Percentiles rank a stretch among this genome's conserved stretches.
phyloP scores from a whole-genome alignment of 2,113 vertebrate genomes.

The Phalacrocorax brasilianus region DNA sequence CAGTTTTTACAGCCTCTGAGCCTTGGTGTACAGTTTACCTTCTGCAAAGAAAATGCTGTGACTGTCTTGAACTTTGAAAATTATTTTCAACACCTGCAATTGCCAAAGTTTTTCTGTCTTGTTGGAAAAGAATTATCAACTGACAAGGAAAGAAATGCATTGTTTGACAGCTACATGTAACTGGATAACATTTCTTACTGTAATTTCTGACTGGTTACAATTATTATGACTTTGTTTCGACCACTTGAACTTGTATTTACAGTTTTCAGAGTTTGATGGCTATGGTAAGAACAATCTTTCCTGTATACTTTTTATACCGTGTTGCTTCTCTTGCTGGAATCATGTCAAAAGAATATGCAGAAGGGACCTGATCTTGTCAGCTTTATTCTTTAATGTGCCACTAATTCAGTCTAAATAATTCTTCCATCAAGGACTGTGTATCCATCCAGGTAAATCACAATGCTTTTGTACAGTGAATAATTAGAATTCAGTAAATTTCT shows the following conservation, averaged over 20 bases:
- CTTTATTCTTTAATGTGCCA: constrained; percentile 79
- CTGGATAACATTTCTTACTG: constrained; percentile 91
- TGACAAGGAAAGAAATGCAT: constrained; percentile 76
- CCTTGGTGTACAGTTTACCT: constrained; percentile 83
- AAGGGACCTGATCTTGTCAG: constrained; percentile 69
- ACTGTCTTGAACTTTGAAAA: constrained; percentile 67
- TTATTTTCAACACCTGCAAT: constrained; percentile 72
- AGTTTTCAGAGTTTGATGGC: constrained; percentile 77
- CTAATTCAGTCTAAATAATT: constrained; percentile 74
- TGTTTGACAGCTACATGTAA: constrained; percentile 74
- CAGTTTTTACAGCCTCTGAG: constrained; percentile 79
- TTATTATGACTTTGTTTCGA: constrained; percentile 67
- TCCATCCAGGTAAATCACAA: constrained; percentile 77
- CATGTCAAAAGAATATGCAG: constrained; percentile 82
- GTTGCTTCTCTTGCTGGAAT: constrained; percentile 88
- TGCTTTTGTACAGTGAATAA: constrained; percentile 80
- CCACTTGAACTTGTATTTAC: constrained; percentile 76
- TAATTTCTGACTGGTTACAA: constrained; percentile 77
- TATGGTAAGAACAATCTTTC: constrained; percentile 82
- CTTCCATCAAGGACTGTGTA: constrained; percentile 74
- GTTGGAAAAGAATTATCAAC: constrained; percentile 73
- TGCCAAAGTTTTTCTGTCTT: constrained; percentile 85
- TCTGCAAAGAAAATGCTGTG: constrained; percentile 70
- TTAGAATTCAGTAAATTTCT: constrained; percentile 82
- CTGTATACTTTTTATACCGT: constrained; percentile 83